Evolutionary conservation across 2,113 vertebrate species (phyloP), one percentile per base, ranked within the genome.

Genomic region (Carassius gibelio): DNA sequence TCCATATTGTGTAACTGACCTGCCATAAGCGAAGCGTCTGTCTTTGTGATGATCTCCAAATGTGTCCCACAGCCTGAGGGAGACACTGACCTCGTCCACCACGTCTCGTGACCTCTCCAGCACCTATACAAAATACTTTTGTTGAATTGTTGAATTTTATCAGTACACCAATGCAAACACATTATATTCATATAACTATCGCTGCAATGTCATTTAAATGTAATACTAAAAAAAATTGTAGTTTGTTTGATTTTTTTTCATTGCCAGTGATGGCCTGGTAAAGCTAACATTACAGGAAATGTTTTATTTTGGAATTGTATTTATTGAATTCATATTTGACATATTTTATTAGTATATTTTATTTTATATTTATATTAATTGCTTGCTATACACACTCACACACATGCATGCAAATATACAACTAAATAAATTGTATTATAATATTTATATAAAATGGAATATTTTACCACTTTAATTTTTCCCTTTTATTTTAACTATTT

Each of bases 11-110:
- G 59, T 45, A 55, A 72, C 94, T 91, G 82, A 96, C 95, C 96
- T 94, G 89, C 96, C 95, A 68, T 96, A 96, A 71, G 95, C 96
- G 64, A 96, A 96, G 82, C 95, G 92, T 76, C 96, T 92, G 91
- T 96, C 96, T 92, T 96, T 96, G 91, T 96, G 95, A 91, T 96
- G 96, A 90, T 96, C 96, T n/a, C 96, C 96, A 3, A 96, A 96
- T 21, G 95, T 96, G 93, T 96, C 95, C 95, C 96, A 96, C 0
- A 96, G 90, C 75, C 95, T 94, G 75, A 96, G 92, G 75, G 96
- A 96, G 87, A 96, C 94, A 19, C 95, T 96, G 90, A 96, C 95
- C 85, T 96, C 95, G 62, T 96, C 96, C 90, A 96, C 96, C 83
- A 96, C 95, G 89, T 96, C 96, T 26, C 96, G 93, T 71, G 95